A percentile compares a stretch with the other conserved stretches of the same genome.
Conservation (phyloP, 2,797 vertebrate genomes). For the Peromyscus nudipes region DNA sequence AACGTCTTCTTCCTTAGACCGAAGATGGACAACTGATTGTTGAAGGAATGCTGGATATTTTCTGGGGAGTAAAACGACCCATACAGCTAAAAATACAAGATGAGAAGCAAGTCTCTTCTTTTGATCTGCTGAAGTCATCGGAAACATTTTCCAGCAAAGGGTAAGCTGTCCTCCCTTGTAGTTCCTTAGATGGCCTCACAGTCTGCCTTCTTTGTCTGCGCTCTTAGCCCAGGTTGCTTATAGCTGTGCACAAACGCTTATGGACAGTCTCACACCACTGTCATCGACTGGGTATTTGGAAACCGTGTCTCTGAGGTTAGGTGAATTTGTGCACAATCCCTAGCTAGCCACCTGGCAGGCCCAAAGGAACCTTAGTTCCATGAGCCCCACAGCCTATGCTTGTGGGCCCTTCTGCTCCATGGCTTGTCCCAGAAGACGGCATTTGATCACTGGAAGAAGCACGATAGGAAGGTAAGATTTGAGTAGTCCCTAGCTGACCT, state of each 20-base stretch:
- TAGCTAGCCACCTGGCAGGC: neutral
- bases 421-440: neutral
- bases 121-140: constrained; percentile 85
- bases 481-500: neutral
- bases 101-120: constrained; percentile 91
- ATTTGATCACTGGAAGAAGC: neutral
- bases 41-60: constrained; percentile 94
- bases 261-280: neutral
- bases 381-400: fast-evolving
- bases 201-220: neutral
- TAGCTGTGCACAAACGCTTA: neutral
- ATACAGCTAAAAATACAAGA: constrained; percentile 96
- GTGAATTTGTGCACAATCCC: neutral
- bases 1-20: constrained; percentile 70
- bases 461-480: constrained; percentile 1
- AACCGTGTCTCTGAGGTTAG: neutral
- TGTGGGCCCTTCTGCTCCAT: neutral
- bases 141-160: constrained; percentile 89
- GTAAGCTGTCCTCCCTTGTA: constrained; percentile 83
- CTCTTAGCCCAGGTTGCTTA: neutral
- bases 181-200: neutral
- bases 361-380: neutral
- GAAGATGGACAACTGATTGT: constrained; percentile 85
- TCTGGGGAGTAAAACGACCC: constrained; percentile 94
- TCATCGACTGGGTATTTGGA: neutral